Conservation (phyloP, 2,113 vertebrate genomes). For the Malurus melanocephalus region DNA sequence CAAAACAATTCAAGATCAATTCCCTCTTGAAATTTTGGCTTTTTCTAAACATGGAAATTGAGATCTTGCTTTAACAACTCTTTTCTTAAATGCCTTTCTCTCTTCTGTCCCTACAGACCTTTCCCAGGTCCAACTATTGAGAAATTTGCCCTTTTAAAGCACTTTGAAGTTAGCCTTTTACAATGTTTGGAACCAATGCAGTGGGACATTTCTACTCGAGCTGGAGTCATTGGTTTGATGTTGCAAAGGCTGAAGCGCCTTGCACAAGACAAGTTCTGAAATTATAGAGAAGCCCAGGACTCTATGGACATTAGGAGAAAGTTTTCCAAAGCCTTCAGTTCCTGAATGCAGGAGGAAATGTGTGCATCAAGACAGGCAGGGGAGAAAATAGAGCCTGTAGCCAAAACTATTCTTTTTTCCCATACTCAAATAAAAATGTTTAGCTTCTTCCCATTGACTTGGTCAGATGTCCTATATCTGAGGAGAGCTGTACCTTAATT, state of each 20-base stretch:
- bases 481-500: neutral
- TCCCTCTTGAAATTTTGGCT: neutral
- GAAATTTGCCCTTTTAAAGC: neutral
- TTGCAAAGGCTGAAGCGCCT: neutral
- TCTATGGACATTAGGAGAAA: accelerated
- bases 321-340: neutral
- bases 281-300: neutral
- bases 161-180: neutral
- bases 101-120: neutral
- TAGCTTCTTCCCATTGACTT: neutral
- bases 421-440: neutral
- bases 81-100: neutral
- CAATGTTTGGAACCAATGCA: neutral
- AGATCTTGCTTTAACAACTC: neutral
- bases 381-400: neutral
- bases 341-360: neutral
- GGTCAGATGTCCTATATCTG: neutral
- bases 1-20: neutral
- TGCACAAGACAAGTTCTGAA: neutral
- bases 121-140: neutral
- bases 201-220: neutral
- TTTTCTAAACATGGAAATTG: neutral
- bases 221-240: neutral
- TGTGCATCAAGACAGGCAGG: neutral
- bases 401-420: neutral